Base-by-base conservation (phyloP, 2,113 vertebrate species). In the Tragelaphus strepsiceros region DNA sequence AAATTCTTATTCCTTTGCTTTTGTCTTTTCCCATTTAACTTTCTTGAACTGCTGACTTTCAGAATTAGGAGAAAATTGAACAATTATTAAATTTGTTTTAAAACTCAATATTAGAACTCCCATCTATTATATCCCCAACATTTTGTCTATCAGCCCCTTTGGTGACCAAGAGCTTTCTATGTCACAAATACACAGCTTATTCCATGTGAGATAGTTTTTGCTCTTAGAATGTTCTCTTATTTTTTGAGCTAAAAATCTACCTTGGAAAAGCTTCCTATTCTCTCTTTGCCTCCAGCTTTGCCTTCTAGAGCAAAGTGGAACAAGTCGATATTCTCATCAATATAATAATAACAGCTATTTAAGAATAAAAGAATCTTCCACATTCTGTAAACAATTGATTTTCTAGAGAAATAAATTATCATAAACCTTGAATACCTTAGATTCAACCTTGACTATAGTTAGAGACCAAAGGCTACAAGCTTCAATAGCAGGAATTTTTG, bases 341-440 rank as follows among this genome's bases (percentile, higher is more conserved):
- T 43, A 71, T 80, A 88, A 85, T 53, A 96, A 51, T 10, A 74
- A n/a, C 3, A 61, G 71, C 21, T 77, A 58, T 77, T 96, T 64
- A 90, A 95, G 43, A 90, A 95, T 64, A 46, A 96, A 82, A 30
- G 19, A 77, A 46, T 56, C 59, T 49, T 82, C 51, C 28, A 62
- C 74, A 83, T 92, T 96, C 62, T 95, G 15, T 78, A 90, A 95
- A 86, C 35, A 94, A 56, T 39, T 49, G 67, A 82, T 13, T 90
- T 86, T 74, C 35, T 82, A 35, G 54, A 82, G 82, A 94, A 90
- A 93, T 77, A 74, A 92, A 91, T 64, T 64, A 35, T 62, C 49
- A 49, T 53, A 90, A 83, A 12, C 14, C 62, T 58, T 91, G 83
- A 88, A 49, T 30, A 53, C 24, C 35, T 92, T 53, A 85, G 67